A percentile compares a stretch with the other conserved stretches of the same genome.
Evolutionary conservation across 2,113 vertebrate species (phyloP).

Genomic region (Rostratula benghalensis): DNA sequence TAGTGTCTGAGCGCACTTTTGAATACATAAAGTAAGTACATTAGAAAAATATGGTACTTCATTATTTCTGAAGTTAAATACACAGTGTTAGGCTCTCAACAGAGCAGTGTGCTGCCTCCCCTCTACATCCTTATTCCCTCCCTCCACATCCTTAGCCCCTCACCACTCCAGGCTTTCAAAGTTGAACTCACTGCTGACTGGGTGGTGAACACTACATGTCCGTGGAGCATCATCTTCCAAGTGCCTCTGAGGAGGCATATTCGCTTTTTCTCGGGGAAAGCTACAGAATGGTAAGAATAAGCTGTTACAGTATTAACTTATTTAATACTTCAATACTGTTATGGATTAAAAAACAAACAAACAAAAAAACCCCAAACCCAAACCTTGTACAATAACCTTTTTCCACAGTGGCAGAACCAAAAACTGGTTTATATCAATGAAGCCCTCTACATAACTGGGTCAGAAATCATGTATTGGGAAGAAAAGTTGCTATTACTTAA

Average conservation of each 20-base stretch:
- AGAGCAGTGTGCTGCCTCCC: neutral
- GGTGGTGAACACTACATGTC: neutral
- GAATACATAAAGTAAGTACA: neutral
- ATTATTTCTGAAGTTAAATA: neutral
- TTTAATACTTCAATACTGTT: neutral
- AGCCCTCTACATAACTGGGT: neutral
- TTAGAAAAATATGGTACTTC: neutral
- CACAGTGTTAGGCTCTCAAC: neutral
- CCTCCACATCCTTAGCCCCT: neutral
- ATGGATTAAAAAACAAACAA: neutral
- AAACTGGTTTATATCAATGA: neutral
- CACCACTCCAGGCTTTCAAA: neutral
- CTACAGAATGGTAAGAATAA: neutral
- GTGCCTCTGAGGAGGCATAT: neutral
- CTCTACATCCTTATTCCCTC: neutral
- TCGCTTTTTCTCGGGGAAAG: neutral
- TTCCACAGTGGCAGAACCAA: neutral
- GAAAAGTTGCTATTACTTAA: neutral
- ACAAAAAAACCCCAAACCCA: neutral
- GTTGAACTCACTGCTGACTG: rapidly evolving
- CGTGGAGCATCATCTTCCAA: neutral
- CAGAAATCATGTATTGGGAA: neutral
- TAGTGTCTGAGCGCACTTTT: neutral
- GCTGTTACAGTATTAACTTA: neutral
- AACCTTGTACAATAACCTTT: neutral